Conservation (phyloP, 2,797 vertebrate genomes). For the Argya squamiceps region DNA sequence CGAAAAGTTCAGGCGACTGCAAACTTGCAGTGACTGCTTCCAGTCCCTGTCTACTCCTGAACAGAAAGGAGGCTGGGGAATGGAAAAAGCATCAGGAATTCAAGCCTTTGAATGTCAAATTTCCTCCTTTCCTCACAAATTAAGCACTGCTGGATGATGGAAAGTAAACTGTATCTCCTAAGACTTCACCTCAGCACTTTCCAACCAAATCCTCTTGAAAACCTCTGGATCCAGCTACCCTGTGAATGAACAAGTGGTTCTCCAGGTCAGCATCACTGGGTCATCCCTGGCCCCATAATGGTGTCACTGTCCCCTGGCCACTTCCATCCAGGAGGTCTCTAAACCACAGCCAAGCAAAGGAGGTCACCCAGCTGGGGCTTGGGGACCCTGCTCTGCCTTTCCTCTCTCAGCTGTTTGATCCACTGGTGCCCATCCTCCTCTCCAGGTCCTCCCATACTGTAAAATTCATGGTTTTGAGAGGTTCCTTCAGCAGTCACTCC, state of each 20-base stretch:
- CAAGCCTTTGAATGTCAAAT: not conserved
- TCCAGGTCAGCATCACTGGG: not conserved
- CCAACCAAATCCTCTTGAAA: not conserved
- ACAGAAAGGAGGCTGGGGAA: not conserved
- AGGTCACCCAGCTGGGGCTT: not conserved
- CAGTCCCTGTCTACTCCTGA: not conserved
- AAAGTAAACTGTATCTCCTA: not conserved
- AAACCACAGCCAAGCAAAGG: not conserved
- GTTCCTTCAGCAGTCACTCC: not conserved
- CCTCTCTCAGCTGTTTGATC: not conserved
- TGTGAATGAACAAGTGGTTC: not conserved
- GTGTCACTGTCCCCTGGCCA: not conserved
- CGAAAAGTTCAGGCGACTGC: slow-evolving; percentile 55
- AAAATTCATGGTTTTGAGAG: not conserved
- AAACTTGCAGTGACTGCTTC: not conserved
- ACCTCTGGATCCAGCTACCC: not conserved
- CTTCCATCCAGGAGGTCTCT: not conserved
- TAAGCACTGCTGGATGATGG: not conserved
- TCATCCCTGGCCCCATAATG: not conserved
- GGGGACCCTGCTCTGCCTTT: not conserved
- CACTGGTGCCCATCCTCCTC: not conserved
- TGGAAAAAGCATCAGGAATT: not conserved
- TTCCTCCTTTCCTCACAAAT: not conserved
- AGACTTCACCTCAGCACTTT: not conserved
- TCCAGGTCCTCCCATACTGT: not conserved